Conservation (phyloP, 2,797 vertebrate species). For the Lacerta bilineata region DNA sequence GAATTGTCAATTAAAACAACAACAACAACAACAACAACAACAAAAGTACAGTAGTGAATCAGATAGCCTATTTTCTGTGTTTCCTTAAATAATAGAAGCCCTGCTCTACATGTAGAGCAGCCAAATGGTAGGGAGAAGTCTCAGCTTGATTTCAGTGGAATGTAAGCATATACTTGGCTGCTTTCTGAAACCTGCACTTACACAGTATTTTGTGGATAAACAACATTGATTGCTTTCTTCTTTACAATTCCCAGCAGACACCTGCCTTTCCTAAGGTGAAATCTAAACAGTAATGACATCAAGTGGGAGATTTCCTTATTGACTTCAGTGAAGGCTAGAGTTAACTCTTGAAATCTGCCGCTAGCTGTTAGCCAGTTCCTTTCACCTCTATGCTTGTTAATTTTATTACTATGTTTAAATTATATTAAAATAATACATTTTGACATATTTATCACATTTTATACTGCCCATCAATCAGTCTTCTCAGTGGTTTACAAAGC, state of each 20-base stretch:
- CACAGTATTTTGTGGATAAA: conserved; percentile 22
- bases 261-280: background rate
- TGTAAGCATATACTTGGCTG: conserved; percentile 15
- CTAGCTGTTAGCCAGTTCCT: background rate
- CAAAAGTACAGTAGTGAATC: background rate
- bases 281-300: conserved; percentile 1
- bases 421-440: background rate
- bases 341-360: background rate
- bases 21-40: no score
- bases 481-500: background rate
- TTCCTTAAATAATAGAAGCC: conserved; percentile 5
- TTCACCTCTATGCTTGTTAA: background rate
- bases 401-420: no score
- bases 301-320: conserved; percentile 14
- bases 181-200: background rate
- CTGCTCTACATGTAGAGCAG: background rate
- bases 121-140: background rate
- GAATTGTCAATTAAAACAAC: background rate
- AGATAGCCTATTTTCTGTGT: background rate
- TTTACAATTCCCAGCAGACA: conserved; percentile 19
- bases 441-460: background rate
- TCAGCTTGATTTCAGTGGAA: background rate
- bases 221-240: conserved; percentile 22
- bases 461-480: background rate
- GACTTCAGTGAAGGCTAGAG: background rate